Percentiles rank a stretch among this genome's conserved stretches.
phyloP scores from a whole-genome alignment of 1,140 invertebrate species.

The Caenorhabditis inopinata region DNA sequence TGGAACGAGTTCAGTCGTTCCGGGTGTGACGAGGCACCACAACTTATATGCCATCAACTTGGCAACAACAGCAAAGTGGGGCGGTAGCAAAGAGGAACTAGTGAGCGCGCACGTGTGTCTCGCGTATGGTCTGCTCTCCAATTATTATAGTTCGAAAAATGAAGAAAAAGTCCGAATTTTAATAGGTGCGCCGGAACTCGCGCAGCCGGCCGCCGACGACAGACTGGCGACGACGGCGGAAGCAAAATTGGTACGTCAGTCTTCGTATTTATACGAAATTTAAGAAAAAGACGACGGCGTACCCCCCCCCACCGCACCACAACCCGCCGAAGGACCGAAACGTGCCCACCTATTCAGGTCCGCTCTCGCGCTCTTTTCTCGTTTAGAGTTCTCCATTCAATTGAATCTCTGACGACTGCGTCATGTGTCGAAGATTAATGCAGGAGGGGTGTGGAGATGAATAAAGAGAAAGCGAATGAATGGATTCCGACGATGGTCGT shows the following conservation, averaged over 20 bases:
- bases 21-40: no score
- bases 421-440: constrained; percentile 34
- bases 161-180: no score
- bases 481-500: constrained; percentile 3
- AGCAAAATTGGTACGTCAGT: not conserved
- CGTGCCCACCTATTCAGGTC: constrained; percentile 5
- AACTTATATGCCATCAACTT: no score
- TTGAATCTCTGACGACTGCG: not conserved
- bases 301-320: not conserved
- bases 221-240: not conserved
- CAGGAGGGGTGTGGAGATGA: constrained; percentile 13
- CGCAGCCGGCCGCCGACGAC: not conserved
- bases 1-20: constrained; percentile 29
- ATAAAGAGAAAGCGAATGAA: not conserved
- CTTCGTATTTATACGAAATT: not conserved
- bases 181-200: not conserved
- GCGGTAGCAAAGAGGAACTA: no score
- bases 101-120: no score
- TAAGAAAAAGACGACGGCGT: not conserved
- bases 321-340: not conserved
- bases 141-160: no score
- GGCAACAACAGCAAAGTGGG: no score
- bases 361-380: not conserved
- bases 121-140: no score
- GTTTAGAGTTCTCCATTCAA: constrained; percentile 16